Evolutionary conservation across 2,797 vertebrate genomes (phyloP).

Genomic region (Euphonia xanthogaster): DNA sequence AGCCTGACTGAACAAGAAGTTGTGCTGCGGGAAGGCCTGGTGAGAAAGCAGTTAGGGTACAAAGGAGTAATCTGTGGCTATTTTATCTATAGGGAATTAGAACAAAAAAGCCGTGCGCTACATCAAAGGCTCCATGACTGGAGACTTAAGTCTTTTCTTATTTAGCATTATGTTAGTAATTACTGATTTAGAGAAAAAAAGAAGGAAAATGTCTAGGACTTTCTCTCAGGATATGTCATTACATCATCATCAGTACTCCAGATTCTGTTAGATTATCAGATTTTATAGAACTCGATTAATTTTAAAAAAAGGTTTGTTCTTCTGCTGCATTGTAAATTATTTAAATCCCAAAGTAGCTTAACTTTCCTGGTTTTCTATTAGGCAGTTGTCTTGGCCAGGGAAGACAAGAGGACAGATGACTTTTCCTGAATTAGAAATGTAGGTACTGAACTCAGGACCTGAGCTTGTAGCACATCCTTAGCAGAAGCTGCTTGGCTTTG

Average conservation of each 20-base stretch:
- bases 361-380: slow-evolving; percentile 1
- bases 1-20: slow-evolving; percentile 60
- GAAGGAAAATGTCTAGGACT: neutral
- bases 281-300: slow-evolving; percentile 20
- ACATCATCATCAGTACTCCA: neutral
- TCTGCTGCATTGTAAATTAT: neutral
- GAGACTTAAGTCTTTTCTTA: slow-evolving; percentile 44
- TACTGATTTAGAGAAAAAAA: slow-evolving; percentile 17
- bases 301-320: slow-evolving; percentile 22
- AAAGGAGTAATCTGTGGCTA: slow-evolving; percentile 54
- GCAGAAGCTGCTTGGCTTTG: neutral
- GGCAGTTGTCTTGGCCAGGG: neutral
- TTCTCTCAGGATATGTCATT: neutral
- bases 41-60: slow-evolving; percentile 60
- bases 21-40: slow-evolving; percentile 31
- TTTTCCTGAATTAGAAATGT: neutral
- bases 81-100: slow-evolving; percentile 50
- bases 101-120: slow-evolving; percentile 5
- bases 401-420: neutral
- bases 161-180: slow-evolving; percentile 41
- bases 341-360: slow-evolving; percentile 5
- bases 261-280: slow-evolving; percentile 8
- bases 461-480: neutral
- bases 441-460: neutral
- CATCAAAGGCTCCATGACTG: slow-evolving; percentile 27